Base-by-base conservation (phyloP, 1,140 invertebrate species). In the Sycophaga agraensis region DNA sequence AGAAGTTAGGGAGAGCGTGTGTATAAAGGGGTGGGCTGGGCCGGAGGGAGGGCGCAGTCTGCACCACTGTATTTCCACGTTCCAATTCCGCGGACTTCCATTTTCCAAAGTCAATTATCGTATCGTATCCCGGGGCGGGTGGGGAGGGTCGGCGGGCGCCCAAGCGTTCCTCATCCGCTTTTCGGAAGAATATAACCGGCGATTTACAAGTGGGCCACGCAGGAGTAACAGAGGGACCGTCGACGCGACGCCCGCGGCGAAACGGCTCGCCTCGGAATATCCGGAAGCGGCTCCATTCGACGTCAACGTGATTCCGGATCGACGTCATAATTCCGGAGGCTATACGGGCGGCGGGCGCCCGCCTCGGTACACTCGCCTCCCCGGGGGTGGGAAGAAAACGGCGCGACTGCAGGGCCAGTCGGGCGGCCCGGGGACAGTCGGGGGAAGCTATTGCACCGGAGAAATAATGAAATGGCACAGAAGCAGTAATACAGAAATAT, bases 311-410 rank as follows among this genome's bases (percentile, higher is more conserved):
- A 70, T 70, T 71, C 69, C 66, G 66, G 57, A 71, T 72, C 69
- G 70, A 74, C 66, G 68, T 72, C 69, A 73, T 77, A 76, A 77
- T 79, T 77, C 72, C 64, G 51, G 57, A 64, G 59, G 66, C 66
- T n/a, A n/a, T n/a, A n/a, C n/a, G n/a, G n/a, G n/a, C n/a, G n/a
- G n/a, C n/a, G n/a, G n/a, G n/a, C n/a, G n/a, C n/a, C n/a, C n/a
- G n/a, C n/a, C n/a, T n/a, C n/a, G n/a, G n/a, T n/a, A n/a, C n/a
- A n/a, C n/a, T n/a, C n/a, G n/a, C n/a, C n/a, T n/a, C n/a, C n/a
- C n/a, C n/a, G n/a, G n/a, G 17, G 12, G 21, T 43, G 34, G 22
- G 53, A 54, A 49, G 37, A 26, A 59, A 37, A 51, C 17, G 43
- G 42, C 12, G 40, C 14, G 31, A 40, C 40, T 46, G 49, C n/a